Evolutionary conservation across 2,797 vertebrate species (phyloP), one percentile per base, ranked within the genome.

Genomic region (Clarias platycephalus): DNA sequence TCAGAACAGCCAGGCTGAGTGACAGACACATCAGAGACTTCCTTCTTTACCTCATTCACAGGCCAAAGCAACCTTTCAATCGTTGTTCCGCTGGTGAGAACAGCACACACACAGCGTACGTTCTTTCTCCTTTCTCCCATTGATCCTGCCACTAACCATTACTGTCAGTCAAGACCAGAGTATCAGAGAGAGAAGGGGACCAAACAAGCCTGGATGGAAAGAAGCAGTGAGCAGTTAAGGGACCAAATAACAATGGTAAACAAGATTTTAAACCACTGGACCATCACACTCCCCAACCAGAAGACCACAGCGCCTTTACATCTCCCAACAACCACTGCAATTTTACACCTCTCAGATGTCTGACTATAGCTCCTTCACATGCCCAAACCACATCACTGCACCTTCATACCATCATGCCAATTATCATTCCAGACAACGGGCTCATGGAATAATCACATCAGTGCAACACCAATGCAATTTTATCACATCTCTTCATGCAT

Each of bases 121-220:
- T 80, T 13, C 77, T 64, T 64, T 66, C 40, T 22, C 92, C 94
- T 94, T 93, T 93, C 92, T 92, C 89, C 91, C 91, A 94, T 94
- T 91, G 92, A 94, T 94, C 93, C 94, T 95, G 94, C 93, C 94
- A 95, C 92, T 95, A 94, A 91, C 93, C 91, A 94, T 95, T 95
- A 95, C 93, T 94, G 92, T 95, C 94, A 95, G 94, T 95, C 93
- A 95, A 91, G 76, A 49, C 85, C 20, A 88, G 89, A 74, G 80
- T 83, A 88, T 92, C 91, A 92, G 90, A 81, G 85, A 81, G 85
- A 83, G 71, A 92, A 92, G 87, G 62, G 26, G 86, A 10, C 26
- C 26, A 81, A 86, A 90, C 90, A 85, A 57, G 63, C 18, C 63
- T 82, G 72, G 49, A 70, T 64, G 55, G 49, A 86, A 84, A 12